Conservation (phyloP, 2,888 invertebrate species). For the Mongoloraphidia duomilia region DNA sequence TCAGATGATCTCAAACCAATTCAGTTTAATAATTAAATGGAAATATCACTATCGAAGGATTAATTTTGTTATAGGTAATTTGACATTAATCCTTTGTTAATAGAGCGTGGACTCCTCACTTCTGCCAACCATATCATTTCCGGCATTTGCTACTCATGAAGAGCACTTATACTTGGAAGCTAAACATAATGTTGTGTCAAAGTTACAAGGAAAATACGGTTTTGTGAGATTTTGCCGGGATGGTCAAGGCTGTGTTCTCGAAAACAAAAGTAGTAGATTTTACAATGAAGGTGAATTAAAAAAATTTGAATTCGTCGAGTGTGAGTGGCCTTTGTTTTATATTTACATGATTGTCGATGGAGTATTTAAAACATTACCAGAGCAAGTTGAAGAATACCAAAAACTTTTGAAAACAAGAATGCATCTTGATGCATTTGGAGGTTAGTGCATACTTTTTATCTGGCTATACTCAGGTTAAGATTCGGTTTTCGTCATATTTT, state of each 20-base stretch:
- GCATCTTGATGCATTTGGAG: conserved; percentile 67
- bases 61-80: background rate
- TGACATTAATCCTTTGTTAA: conserved; percentile 16
- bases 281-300: conserved; percentile 87
- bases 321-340: conserved; percentile 96
- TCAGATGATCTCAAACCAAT: too few relatives aligned
- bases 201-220: conserved; percentile 79
- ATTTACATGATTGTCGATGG: conserved; percentile 95
- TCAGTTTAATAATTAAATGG: too few relatives aligned
- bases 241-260: conserved; percentile 80
- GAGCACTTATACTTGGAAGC: conserved; percentile 75
- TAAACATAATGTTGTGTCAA: conserved; percentile 66
- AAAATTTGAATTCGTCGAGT: conserved; percentile 90
- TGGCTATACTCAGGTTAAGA: background rate
- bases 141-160: conserved; percentile 96
- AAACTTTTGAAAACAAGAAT: conserved; percentile 67
- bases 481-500: background rate
- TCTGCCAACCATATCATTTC: conserved; percentile 88
- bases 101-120: conserved; percentile 90
- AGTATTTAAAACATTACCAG: conserved; percentile 70
- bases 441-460: too few relatives aligned
- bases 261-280: conserved; percentile 64
- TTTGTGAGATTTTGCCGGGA: conserved; percentile 90
- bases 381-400: conserved; percentile 88
- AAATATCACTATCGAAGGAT: background rate